Conservation (phyloP, 2,113 vertebrate species). For the Ophthalmolycus amberensis region DNA sequence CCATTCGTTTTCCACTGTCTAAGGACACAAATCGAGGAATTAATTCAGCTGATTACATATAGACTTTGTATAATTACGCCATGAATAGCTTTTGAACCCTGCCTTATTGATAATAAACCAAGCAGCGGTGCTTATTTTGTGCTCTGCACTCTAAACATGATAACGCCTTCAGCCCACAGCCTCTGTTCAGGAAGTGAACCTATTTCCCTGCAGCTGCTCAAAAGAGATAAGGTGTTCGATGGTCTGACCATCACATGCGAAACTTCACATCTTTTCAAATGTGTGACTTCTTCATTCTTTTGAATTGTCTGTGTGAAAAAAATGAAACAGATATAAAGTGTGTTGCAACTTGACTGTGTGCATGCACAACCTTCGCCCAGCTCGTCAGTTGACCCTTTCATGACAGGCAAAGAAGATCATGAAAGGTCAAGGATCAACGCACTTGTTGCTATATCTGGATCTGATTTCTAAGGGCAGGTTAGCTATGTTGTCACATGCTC, state of each 20-base stretch:
- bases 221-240: not conserved
- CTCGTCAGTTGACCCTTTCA: slow-evolving; percentile 28
- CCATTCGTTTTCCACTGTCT: not conserved
- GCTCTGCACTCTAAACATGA: not conserved
- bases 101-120: not conserved
- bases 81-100: not conserved
- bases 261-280: not conserved
- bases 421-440: slow-evolving; percentile 74
- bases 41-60: not conserved
- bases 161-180: not conserved
- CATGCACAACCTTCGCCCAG: slow-evolving; percentile 39
- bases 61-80: not conserved
- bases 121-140: not conserved
- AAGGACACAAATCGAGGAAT: not conserved
- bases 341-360: not conserved
- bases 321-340: not conserved
- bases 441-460: slow-evolving; percentile 52
- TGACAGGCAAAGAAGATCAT: slow-evolving; percentile 38
- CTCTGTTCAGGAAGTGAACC: slow-evolving; percentile 23
- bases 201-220: not conserved
- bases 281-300: not conserved
- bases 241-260: not conserved
- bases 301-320: not conserved
- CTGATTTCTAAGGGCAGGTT: slow-evolving; percentile 72
- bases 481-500: slow-evolving; percentile 62